These are phyloP conservation scores for Strigops habroptila DNA, from an alignment of 2,113 vertebrate species.

Conservation along the genomic window DNA sequence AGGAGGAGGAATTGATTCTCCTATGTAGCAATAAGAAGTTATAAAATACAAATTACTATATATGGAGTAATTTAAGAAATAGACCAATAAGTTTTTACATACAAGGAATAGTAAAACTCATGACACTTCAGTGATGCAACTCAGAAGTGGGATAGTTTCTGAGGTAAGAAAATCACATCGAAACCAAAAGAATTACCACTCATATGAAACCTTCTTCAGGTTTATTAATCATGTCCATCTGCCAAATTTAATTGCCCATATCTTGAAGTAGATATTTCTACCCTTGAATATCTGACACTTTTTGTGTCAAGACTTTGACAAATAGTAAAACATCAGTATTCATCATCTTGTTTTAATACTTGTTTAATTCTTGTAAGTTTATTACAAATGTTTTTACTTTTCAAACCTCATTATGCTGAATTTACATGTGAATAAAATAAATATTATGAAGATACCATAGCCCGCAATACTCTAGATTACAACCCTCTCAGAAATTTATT, in stretches of 20 bases:
- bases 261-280: not conserved
- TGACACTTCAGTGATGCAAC: not conserved
- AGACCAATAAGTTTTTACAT: not conserved
- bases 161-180: not conserved
- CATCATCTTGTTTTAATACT: not conserved
- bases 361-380: constrained; percentile 5
- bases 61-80: not conserved
- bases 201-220: not conserved
- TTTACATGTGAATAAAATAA: constrained; percentile 16
- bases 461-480: not conserved
- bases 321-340: not conserved
- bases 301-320: not conserved
- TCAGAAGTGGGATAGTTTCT: not conserved
- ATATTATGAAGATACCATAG: not conserved
- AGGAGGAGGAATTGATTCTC: not conserved
- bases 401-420: not conserved
- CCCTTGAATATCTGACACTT: not conserved
- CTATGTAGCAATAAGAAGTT: not conserved
- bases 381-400: constrained; percentile 23
- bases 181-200: not conserved
- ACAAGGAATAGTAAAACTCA: not conserved
- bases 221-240: not conserved
- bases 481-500: not conserved
- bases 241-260: not conserved
- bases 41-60: not conserved